Evolutionary conservation across 2,113 vertebrate species (phyloP).

Genomic region (Vulpes vulpes): DNA sequence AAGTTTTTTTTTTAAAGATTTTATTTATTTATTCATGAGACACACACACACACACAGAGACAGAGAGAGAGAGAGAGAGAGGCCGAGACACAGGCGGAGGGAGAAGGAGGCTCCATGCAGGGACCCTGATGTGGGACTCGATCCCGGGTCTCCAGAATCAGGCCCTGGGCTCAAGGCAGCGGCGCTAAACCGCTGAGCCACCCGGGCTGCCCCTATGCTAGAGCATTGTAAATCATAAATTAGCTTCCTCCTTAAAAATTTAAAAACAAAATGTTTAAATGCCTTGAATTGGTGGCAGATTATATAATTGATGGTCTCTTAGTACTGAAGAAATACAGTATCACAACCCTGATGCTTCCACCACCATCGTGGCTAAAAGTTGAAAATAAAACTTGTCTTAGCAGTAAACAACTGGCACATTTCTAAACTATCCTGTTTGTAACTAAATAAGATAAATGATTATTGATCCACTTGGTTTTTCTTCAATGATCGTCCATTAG

Average conservation of each 20-base stretch:
- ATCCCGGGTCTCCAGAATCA: too few species aligned
- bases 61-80: too few species aligned
- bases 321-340: constrained; percentile 15
- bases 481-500: background rate
- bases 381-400: background rate
- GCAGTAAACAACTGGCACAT: background rate
- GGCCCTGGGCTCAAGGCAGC: too few species aligned
- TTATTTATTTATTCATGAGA: too few species aligned
- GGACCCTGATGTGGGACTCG: too few species aligned
- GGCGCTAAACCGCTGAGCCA: too few species aligned
- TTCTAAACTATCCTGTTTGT: background rate
- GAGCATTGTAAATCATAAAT: background rate
- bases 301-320: constrained; percentile 19
- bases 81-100: too few species aligned
- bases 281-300: background rate
- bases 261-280: background rate
- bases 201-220: background rate
- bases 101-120: too few species aligned
- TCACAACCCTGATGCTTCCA: background rate
- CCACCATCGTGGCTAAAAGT: background rate
- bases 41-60: too few species aligned
- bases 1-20: too few species aligned
- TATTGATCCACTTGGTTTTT: constrained; percentile 39
- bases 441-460: constrained; percentile 21
- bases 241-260: constrained; percentile 8